Evolutionary conservation across 2,113 vertebrate genomes (phyloP), one percentile per base, ranked within the genome.

Genomic region (Oncorhynchus mykiss): DNA sequence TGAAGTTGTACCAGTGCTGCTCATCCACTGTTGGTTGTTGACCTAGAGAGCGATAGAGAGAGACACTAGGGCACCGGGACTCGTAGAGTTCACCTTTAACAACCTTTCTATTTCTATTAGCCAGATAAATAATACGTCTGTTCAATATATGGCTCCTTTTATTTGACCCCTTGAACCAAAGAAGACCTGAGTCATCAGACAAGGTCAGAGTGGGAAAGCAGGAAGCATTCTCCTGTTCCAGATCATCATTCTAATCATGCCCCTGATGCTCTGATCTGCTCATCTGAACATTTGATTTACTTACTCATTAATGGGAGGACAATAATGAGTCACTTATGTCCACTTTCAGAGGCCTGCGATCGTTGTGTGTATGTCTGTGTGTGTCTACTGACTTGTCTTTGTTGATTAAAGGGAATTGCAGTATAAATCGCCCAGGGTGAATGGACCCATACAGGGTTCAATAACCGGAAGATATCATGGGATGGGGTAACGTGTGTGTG

Each of bases 391-490:
- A 45, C 39, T 45, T 45, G 39, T 11, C 39, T 45, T 45, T 45
- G 27, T 29, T 67, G 66, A 67, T 34, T 9, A 31, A 27, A 25
- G 62, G 62, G 22, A 65, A 25, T 25, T 45, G 4, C n/a, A 49
- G 39, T 67, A 27, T 31, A 27, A 48, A 45, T 45, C 9, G 39
- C 39, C 39, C 8, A 22, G 67, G 45, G 11, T 45, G 20, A 39
- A 24, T 70, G 20, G 24, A 14, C 14, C 66, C 66, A 7, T 29
- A n/a, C 29, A 34, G 12, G 29, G 66, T 67, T 67, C 16, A 67
- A 34, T 67, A 67, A 67, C 66, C 66, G 5, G 66, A 67, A 67
- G 66, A 34, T 67, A 18, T 67, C 25, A 67, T 67, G 12, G 66
- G 29, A 31, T 27, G 66, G 66, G 29, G 4, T 25, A 67, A 67